Conservation (phyloP, 2,797 vertebrate species). For the Catharus ustulatus region DNA sequence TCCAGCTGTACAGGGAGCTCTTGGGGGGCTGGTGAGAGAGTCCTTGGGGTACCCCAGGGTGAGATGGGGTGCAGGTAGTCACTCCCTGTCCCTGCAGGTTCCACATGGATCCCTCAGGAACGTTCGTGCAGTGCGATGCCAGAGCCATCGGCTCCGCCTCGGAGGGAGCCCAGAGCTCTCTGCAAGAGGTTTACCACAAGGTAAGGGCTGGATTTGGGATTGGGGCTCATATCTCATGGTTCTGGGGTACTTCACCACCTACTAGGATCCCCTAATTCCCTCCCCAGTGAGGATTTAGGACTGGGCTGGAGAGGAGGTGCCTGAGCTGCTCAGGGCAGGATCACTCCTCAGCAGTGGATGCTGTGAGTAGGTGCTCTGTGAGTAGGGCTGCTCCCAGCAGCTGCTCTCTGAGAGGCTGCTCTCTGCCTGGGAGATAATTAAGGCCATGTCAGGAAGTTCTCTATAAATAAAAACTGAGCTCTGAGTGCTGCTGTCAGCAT, state of each 20-base stretch:
- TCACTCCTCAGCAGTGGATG: neutral
- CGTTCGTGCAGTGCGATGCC: constrained; percentile 96
- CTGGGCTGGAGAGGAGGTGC: neutral
- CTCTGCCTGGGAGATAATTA: neutral
- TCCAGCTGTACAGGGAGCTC: neutral
- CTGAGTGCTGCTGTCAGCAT: neutral
- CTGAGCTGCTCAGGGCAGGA: neutral
- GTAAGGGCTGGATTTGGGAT: neutral
- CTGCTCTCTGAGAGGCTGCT: neutral
- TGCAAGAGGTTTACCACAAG: constrained; percentile 94
- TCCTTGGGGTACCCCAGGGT: neutral
- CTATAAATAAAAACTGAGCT: neutral
- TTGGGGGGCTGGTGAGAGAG: neutral
- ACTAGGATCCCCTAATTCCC: neutral
- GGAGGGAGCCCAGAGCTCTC: constrained; percentile 96
- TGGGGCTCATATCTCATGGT: neutral
- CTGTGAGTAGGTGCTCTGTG: accelerated
- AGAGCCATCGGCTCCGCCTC: constrained; percentile 96
- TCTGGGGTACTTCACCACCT: neutral
- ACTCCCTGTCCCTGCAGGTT: constrained; percentile 77
- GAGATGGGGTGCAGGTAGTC: neutral
- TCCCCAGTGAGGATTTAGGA: neutral
- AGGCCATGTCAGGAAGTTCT: neutral
- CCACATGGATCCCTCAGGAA: constrained; percentile 98
- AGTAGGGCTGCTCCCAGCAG: neutral